Conservation (phyloP, 1,140 invertebrate genomes). For the Acromyrmex heyeri region DNA sequence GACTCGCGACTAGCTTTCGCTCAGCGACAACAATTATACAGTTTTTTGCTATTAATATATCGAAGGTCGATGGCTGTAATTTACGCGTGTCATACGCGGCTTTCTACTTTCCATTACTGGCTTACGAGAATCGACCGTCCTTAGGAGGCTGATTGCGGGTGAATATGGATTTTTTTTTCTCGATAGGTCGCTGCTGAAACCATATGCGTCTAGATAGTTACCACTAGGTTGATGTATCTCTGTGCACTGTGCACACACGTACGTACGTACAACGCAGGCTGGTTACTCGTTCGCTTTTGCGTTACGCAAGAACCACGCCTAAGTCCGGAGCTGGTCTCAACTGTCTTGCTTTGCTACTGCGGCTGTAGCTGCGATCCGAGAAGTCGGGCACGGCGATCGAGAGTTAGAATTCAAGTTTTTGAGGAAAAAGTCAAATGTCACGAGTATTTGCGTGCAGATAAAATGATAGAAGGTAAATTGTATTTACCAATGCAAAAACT, state of each 20-base stretch:
- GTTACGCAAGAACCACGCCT: constrained; percentile 86
- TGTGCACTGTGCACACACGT: constrained; percentile 57
- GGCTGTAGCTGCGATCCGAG: constrained; percentile 25
- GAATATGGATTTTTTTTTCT: constrained; percentile 73
- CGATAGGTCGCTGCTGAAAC: constrained; percentile 40
- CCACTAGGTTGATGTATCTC: constrained; percentile 14
- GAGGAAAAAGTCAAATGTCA: constrained; percentile 38
- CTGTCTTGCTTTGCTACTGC: constrained; percentile 73
- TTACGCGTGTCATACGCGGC: constrained; percentile 16
- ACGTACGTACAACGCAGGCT: constrained; percentile 71
- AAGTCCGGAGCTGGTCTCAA: constrained; percentile 76
- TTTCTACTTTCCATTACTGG: constrained; percentile 71
- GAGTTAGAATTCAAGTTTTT: constrained; percentile 42
- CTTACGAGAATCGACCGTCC: constrained; percentile 24
- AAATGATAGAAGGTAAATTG: constrained; percentile 21
- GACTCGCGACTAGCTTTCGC: not conserved
- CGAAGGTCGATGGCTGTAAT: constrained; percentile 60
- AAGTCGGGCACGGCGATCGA: not conserved
- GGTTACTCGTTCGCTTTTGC: constrained; percentile 81
- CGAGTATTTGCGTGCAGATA: not conserved
- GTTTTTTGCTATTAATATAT: constrained; percentile 27
- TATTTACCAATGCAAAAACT: not conserved
- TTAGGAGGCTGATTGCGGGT: constrained; percentile 55
- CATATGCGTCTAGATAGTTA: constrained; percentile 4
- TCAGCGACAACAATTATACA: constrained; percentile 33